These are phyloP conservation scores for Ophraella communa DNA, from an alignment of 2,888 invertebrate genomes.

Conservation along the genomic window DNA sequence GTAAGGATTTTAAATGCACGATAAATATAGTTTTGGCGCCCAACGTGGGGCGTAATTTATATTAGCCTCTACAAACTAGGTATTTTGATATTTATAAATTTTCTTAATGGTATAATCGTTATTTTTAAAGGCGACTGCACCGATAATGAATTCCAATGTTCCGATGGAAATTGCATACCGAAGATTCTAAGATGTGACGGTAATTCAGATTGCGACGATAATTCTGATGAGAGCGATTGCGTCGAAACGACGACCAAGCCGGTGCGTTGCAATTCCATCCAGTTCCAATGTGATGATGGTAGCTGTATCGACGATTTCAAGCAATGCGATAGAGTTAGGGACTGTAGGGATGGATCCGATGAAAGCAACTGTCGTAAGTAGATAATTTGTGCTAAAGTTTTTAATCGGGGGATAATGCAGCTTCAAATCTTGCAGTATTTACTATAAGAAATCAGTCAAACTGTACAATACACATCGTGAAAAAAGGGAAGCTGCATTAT, in stretches of 20 bases:
- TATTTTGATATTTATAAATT: too few species aligned
- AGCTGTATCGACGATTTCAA: constrained; percentile 64
- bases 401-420: background rate
- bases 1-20: constrained; percentile 45
- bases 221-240: constrained; percentile 66
- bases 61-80: too few species aligned
- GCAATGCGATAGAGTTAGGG: constrained; percentile 63
- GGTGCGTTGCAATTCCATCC: constrained; percentile 60
- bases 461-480: too few species aligned
- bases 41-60: too few species aligned
- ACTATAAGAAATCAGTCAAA: too few species aligned
- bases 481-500: too few species aligned
- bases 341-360: constrained; percentile 70
- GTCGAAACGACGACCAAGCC: constrained; percentile 24
- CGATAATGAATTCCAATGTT: constrained; percentile 73
- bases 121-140: constrained; percentile 60
- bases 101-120: background rate
- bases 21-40: too few species aligned
- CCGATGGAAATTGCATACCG: constrained; percentile 64
- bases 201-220: constrained; percentile 65
- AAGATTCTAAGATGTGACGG: constrained; percentile 66
- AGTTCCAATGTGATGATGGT: constrained; percentile 69
- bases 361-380: constrained; percentile 68
- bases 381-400: constrained; percentile 1
- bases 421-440: too few species aligned